phyloP scores from a whole-genome alignment of 2,797 vertebrate species.

The Sparidentex hasta region DNA sequence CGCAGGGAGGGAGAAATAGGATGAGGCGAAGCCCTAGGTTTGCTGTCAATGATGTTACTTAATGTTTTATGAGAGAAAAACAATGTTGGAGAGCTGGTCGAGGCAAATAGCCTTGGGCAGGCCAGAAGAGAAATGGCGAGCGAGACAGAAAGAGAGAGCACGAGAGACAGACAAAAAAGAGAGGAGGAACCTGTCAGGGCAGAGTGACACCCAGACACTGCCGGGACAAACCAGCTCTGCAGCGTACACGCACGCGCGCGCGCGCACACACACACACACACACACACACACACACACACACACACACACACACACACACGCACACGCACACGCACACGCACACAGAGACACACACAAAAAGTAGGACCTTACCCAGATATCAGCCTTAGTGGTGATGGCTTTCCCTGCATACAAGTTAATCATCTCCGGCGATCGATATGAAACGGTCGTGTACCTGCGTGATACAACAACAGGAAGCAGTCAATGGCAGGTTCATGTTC shows the following conservation, averaged over 20 bases:
- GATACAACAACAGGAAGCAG: constrained; percentile 11
- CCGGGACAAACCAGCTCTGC: constrained; percentile 48
- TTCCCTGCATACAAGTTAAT: constrained; percentile 98
- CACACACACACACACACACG: constrained; percentile 17
- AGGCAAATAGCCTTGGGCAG: constrained; percentile 42
- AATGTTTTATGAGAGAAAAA: constrained; percentile 48
- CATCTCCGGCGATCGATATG: constrained; percentile 99
- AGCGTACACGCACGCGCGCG: constrained; percentile 8
- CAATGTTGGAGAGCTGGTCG: constrained; percentile 21
- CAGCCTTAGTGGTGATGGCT: constrained; percentile 97
- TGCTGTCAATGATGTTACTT: constrained; percentile 18
- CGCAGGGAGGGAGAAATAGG: neutral
- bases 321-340: neutral
- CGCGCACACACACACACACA: constrained; percentile 14
- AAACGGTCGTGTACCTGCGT: constrained; percentile 95
- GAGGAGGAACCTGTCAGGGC: constrained; percentile 44
- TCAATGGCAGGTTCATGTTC: neutral
- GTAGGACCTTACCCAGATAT: constrained; percentile 93
- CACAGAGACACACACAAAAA: neutral
- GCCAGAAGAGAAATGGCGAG: neutral
- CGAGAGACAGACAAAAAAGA: neutral
- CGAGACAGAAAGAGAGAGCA: neutral
- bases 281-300: neutral
- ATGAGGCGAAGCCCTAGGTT: neutral
- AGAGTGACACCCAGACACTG: constrained; percentile 15